These are phyloP conservation scores for Chloroceryle aenea DNA, from an alignment of 2,113 vertebrate species.

Conservation along the genomic window DNA sequence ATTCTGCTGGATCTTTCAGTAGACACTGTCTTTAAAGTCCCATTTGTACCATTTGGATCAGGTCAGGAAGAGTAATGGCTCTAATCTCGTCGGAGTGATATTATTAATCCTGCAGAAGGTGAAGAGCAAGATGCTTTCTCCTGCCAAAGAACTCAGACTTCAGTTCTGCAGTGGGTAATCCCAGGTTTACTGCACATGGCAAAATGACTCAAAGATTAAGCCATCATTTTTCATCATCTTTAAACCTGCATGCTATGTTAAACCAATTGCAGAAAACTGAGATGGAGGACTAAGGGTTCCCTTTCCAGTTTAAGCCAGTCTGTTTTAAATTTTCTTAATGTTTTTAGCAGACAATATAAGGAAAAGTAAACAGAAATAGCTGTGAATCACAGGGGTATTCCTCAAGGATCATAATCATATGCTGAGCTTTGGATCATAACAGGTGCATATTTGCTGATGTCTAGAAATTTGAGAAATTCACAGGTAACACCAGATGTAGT, in stretches of 20 bases:
- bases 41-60: slow-evolving; percentile 77
- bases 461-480: not conserved
- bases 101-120: slow-evolving; percentile 77
- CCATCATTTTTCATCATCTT: slow-evolving; percentile 20
- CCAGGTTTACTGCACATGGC: not conserved
- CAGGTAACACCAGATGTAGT: not conserved
- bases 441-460: slow-evolving; percentile 21
- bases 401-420: not conserved
- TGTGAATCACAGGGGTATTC: slow-evolving; percentile 24
- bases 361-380: not conserved
- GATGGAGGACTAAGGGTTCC: not conserved
- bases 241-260: slow-evolving; percentile 40
- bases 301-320: not conserved
- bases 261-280: slow-evolving; percentile 36
- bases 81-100: slow-evolving; percentile 73
- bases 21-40: slow-evolving; percentile 78
- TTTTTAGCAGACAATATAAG: slow-evolving; percentile 7
- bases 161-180: slow-evolving; percentile 43
- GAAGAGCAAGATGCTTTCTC: slow-evolving; percentile 53
- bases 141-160: slow-evolving; percentile 51
- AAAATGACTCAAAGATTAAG: slow-evolving; percentile 57
- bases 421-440: not conserved
- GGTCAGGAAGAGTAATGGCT: slow-evolving; percentile 78
- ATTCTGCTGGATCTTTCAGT: slow-evolving; percentile 59
- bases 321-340: slow-evolving; percentile 6